These are phyloP conservation scores for Thomomys bottae DNA, from an alignment of 2,113 vertebrate genomes.

Conservation along the genomic window DNA sequence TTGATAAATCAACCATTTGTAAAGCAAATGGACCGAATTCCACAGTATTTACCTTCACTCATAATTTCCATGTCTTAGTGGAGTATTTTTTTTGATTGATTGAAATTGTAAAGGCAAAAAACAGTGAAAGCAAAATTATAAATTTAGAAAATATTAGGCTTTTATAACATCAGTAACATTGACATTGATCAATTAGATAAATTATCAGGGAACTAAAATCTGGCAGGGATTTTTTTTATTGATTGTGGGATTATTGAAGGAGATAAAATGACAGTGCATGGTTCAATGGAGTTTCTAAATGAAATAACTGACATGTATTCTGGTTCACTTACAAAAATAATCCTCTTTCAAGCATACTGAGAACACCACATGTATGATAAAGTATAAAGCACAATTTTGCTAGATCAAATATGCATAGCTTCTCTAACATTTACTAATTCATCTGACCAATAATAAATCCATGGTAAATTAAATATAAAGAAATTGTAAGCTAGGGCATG, in stretches of 20 bases:
- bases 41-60: not conserved
- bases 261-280: too few species aligned
- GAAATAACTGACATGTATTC: not conserved
- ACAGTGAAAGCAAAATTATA: not conserved
- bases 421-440: not conserved
- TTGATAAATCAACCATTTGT: not conserved
- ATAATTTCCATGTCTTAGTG: not conserved
- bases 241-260: not conserved
- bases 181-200: not conserved
- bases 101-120: too few species aligned
- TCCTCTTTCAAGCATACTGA: not conserved
- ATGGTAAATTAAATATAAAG: not conserved
- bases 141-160: not conserved
- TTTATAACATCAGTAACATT: not conserved
- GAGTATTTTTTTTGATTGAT: not conserved
- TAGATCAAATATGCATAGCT: not conserved
- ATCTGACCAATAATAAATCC: not conserved
- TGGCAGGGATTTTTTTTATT: conserved; percentile 12
- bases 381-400: not conserved
- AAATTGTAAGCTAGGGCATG: too few species aligned
- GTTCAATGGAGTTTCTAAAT: not conserved
- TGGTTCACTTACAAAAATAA: not conserved
- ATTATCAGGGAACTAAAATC: not conserved
- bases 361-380: not conserved
- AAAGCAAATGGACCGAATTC: not conserved